Conservation (phyloP, 2,888 invertebrate species). For the Drosophila stalkeri region DNA sequence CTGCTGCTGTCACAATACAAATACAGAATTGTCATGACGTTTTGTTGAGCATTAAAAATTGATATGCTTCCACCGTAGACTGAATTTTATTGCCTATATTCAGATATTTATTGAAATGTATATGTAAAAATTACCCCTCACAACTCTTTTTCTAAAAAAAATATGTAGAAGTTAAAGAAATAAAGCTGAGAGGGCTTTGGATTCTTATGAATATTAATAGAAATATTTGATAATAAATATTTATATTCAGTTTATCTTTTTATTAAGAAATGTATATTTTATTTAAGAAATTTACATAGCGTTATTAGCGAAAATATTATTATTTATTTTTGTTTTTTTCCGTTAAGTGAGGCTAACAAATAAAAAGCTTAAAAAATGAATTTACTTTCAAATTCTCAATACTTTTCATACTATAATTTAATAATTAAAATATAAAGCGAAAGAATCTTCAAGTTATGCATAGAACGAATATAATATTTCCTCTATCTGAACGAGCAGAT, state of each 20-base stretch:
- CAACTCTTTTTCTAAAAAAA: not conserved
- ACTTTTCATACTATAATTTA: not conserved
- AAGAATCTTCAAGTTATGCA: too few relatives aligned
- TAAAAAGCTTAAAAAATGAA: too few relatives aligned
- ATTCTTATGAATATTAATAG: conserved; percentile 2
- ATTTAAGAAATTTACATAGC: not conserved
- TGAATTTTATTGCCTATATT: conserved; percentile 8
- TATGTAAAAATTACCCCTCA: not conserved
- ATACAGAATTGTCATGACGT: conserved; percentile 60
- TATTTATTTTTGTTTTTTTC: too few relatives aligned
- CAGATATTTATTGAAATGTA: conserved; percentile 9
- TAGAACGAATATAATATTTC: not conserved
- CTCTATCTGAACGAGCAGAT: not conserved
- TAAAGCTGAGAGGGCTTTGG: not conserved
- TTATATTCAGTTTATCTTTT: not conserved
- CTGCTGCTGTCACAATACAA: conserved; percentile 40
- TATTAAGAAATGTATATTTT: not conserved
- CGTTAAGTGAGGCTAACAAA: too few relatives aligned
- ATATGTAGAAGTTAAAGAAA: not conserved
- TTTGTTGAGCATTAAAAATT: conserved; percentile 58
- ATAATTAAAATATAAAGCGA: too few relatives aligned
- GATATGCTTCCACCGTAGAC: conserved; percentile 29
- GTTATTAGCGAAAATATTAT: not conserved
- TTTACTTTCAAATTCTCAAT: not conserved
- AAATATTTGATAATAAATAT: not conserved